Conservation (phyloP, 2,888 invertebrate species). For the Uloborus plumipes region DNA sequence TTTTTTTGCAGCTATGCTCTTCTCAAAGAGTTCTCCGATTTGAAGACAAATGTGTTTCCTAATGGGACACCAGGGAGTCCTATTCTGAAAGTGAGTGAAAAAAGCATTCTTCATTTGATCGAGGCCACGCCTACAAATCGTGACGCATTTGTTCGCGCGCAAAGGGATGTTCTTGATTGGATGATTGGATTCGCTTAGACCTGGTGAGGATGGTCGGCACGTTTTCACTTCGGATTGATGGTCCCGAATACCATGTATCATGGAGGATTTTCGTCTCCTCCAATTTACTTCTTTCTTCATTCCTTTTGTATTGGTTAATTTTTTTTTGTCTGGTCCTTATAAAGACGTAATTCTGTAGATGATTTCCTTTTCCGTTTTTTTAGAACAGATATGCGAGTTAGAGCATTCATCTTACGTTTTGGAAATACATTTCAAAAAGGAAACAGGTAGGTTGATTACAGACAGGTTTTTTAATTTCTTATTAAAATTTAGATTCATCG, state of each 20-base stretch:
- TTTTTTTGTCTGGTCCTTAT: too few relatives aligned
- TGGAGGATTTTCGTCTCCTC: conserved; percentile 28
- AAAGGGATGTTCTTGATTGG: conserved; percentile 47
- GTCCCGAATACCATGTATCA: conserved; percentile 40
- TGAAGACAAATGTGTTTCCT: conserved; percentile 56
- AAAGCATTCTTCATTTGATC: conserved; percentile 53
- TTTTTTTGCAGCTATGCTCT: conserved; percentile 1
- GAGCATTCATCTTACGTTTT: too few relatives aligned
- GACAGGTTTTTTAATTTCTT: too few relatives aligned
- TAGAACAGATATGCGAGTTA: too few relatives aligned
- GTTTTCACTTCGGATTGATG: conserved; percentile 33
- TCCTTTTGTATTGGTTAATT: too few relatives aligned
- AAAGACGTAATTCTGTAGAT: too few relatives aligned
- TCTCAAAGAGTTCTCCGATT: conserved; percentile 25
- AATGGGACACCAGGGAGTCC: conserved; percentile 49
- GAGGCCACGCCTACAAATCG: conserved; percentile 39
- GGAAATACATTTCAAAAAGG: too few relatives aligned
- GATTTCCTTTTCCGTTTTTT: too few relatives aligned
- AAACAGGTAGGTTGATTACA: too few relatives aligned
- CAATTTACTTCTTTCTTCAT: too few relatives aligned
- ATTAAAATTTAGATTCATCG: too few relatives aligned
- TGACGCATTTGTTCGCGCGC: conserved; percentile 53
- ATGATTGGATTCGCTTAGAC: conserved; percentile 31
- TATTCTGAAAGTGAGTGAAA: conserved; percentile 36
- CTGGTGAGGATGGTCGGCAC: conserved; percentile 37